Base-by-base conservation (phyloP, 2,888 invertebrate genomes). In the Pristionchus maxplancki region DNA sequence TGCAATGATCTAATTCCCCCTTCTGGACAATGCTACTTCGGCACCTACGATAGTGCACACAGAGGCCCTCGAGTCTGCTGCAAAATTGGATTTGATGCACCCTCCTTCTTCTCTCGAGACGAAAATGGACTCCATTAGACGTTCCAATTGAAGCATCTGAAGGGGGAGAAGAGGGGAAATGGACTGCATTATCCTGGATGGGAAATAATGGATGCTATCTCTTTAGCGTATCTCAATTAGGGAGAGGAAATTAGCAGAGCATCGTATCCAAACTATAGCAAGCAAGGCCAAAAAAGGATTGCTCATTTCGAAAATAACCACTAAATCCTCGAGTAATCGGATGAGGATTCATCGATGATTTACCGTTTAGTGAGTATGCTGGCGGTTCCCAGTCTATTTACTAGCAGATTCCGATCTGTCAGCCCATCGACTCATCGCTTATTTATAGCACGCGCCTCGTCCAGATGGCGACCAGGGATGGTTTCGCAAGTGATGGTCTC, bases 81-180 rank as follows among this genome's bases (percentile, higher is more conserved):
- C 58, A 71, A 78, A 78, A 78, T 78, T 78, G 28, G 34, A 78
- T 78, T 78, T 48, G 78, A 28, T 78, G 78, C 78, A 78, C 78
- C 44, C 78, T 78, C 20, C 31, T 71, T 37, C 71, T 74, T 20
- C 28, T 24, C 24, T 78, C 6, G 37, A 20, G 31, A 11, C 44
- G 71, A 71, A 71, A 78, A 48, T 78, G 78, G 24, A n/a, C 78
- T 78, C 78, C 78, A 78, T 78, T 78, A 78, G 44, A 34, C 78
- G 78, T 78, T 78, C 74, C 11, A 74, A 74, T 74, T 74, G 48
- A 28, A 78, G 44, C 8, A 44, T 6, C 6, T 44, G 44, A 48
- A 78, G 78, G 13, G n/a, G 40, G 15, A 67, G 11, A 28, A 17
- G 34, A 31, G 28, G n/a, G 44, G 78, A 78, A 78, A 78, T 78